These are phyloP conservation scores for Gavia stellata DNA, from an alignment of 2,113 vertebrate species.

Conservation along the genomic window DNA sequence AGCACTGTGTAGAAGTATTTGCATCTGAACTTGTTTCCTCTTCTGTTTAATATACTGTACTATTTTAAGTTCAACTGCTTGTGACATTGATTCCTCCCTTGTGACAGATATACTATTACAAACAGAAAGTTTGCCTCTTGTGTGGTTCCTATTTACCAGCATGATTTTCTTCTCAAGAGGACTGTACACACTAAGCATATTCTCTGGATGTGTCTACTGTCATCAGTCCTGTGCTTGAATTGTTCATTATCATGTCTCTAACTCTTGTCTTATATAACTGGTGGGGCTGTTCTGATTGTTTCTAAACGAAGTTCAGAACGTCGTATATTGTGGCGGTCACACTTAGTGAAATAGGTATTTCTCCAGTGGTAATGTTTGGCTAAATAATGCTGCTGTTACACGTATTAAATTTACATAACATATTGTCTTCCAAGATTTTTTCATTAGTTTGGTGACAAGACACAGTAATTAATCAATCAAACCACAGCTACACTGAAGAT, in stretches of 20 bases:
- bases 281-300: background rate
- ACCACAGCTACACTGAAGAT: background rate
- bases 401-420: slow-evolving; percentile 11
- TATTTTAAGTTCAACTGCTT: background rate
- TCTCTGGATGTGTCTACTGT: background rate
- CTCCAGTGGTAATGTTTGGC: background rate
- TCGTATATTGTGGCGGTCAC: background rate
- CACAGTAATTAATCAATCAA: background rate
- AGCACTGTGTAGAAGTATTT: background rate
- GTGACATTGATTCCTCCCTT: background rate
- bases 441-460: slow-evolving; percentile 20
- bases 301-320: background rate
- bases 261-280: background rate
- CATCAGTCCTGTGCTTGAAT: background rate
- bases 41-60: background rate
- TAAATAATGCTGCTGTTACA: background rate
- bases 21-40: background rate
- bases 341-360: background rate
- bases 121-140: background rate
- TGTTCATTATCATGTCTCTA: background rate
- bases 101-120: background rate
- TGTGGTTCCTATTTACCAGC: background rate
- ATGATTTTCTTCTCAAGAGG: background rate
- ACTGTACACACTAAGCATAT: background rate
- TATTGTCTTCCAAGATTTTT: background rate